phyloP scores from a whole-genome alignment of 2,797 vertebrate genomes.

The Rallus crepitans region DNA sequence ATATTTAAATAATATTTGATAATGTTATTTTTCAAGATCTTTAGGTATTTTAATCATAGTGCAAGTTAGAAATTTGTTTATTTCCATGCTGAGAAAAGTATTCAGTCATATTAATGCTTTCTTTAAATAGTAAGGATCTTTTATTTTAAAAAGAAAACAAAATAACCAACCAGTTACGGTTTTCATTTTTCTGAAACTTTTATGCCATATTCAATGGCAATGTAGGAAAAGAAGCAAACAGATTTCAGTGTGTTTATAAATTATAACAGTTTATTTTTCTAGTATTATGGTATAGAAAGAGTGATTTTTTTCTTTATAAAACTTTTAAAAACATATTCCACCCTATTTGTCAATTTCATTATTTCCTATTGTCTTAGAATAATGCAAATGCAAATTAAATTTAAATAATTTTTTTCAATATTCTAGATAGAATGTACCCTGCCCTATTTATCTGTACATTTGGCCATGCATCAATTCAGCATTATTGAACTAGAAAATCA shows the following conservation, averaged over 20 bases:
- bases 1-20: background rate
- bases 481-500: background rate
- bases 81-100: background rate
- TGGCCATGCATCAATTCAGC: background rate
- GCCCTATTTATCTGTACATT: background rate
- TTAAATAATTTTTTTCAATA: background rate
- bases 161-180: background rate
- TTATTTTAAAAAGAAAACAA: background rate
- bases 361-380: background rate
- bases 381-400: background rate
- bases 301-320: background rate
- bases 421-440: background rate
- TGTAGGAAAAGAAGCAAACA: background rate
- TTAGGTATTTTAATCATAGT: background rate
- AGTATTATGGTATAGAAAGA: background rate
- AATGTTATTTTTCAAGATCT: background rate
- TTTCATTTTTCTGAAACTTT: background rate
- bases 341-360: background rate
- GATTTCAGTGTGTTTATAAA: background rate
- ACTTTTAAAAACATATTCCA: background rate
- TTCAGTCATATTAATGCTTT: background rate
- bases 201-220: background rate
- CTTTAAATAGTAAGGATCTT: background rate
- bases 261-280: background rate
- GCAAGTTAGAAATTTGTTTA: background rate